Base-by-base conservation (phyloP, 2,888 invertebrate genomes). In the Polyploca ridens region DNA sequence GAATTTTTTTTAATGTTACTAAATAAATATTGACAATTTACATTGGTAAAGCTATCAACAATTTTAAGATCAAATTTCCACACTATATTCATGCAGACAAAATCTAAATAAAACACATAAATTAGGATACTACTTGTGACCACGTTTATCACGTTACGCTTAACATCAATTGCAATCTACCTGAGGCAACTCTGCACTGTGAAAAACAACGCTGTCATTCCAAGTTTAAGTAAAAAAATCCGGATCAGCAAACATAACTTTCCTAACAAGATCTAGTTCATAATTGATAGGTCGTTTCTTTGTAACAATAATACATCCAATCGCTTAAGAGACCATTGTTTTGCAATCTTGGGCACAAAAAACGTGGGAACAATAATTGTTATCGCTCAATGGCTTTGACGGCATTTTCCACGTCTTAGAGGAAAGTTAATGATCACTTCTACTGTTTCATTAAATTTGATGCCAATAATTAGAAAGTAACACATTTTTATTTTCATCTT, bases 361-460 rank as follows among this genome's bases (percentile, higher is more conserved):
- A 90, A 84, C 89, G 85, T 85, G 90, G 76, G 89, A 89, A 73
- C 63, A 61, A 67, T 82, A 84, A 83, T 84, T 83, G 79, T 86
- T 83, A 81, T 83, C 76, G 76, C 75, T 81, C 81, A 81, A 81
- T 80, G 79, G 78, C 77, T 76, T 75, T 78, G 82, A 74, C 74
- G 64, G 72, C 77, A 85, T 85, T 85, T 85, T 87, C 85, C 83
- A 82, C 81, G 75, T 75, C 78, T 74, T 78, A 79, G 81, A 87
- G 82, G 88, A 91, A 91, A 90, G 90, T 89, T 87, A 85, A 86
- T 85, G 80, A 82, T 76, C 64, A 77, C 82, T 85, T 80, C 75
- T 70, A 80, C 76, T 79, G 64, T 76, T 79, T 84, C 73, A 83
- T 83, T 79, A 83, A 77, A 78, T 83, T 84, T 75, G 81, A 84